A percentile compares a stretch with the other conserved stretches of the same genome.
phyloP scores from a whole-genome alignment of 1,140 invertebrate genomes.

The Littorina saxatilis region DNA sequence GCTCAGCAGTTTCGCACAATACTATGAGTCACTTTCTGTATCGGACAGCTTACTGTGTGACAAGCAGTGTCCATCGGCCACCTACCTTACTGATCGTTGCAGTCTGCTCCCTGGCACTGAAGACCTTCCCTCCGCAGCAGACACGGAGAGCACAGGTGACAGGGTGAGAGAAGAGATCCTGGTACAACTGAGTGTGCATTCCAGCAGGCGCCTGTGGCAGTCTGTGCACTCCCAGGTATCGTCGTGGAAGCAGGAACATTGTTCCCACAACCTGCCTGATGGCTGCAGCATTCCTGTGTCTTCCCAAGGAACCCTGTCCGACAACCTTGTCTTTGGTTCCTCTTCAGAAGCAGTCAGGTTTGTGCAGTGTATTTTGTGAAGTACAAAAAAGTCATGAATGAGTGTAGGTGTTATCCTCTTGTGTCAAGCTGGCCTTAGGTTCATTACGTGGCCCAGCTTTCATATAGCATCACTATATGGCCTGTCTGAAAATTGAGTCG shows the following conservation, averaged over 20 bases:
- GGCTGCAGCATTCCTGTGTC: slow-evolving; percentile 1
- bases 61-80: background rate
- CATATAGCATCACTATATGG: too few species aligned
- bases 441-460: too few species aligned
- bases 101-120: slow-evolving; percentile 10
- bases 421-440: too few species aligned
- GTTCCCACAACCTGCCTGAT: slow-evolving; percentile 5
- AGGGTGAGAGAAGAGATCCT: background rate
- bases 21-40: slow-evolving; percentile 53
- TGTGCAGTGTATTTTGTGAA: too few species aligned
- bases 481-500: too few species aligned
- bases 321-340: background rate
- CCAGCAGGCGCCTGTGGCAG: slow-evolving; percentile 17
- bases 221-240: background rate
- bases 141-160: slow-evolving; percentile 3
- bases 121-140: slow-evolving; percentile 9
- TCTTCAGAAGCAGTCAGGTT: too few species aligned
- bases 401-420: too few species aligned
- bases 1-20: slow-evolving; percentile 45
- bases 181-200: background rate
- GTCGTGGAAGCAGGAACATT: background rate
- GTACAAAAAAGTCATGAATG: too few species aligned
- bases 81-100: background rate
- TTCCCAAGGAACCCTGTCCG: background rate
- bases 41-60: slow-evolving; percentile 38